Evolutionary conservation across 2,797 vertebrate species (phyloP).

Genomic region (Aplochiton taeniatus): DNA sequence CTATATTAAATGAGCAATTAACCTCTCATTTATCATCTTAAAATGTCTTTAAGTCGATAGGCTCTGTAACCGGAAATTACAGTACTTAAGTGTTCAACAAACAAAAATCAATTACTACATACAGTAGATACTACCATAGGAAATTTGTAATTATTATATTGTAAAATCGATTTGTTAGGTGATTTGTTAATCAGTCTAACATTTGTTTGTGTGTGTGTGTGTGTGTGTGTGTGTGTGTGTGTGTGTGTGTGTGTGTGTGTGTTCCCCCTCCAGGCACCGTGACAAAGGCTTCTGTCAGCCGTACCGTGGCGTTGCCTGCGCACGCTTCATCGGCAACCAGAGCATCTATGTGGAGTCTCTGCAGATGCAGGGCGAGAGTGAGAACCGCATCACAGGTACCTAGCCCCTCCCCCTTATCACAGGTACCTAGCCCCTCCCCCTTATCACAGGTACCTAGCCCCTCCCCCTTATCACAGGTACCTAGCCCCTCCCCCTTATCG

Average conservation of each 20-base stretch:
- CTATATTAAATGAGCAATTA: no score
- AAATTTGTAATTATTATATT: no score
- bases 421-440: slow-evolving; percentile 64
- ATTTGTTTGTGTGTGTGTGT: not conserved
- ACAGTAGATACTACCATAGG: no score
- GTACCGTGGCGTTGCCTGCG: slow-evolving; percentile 93
- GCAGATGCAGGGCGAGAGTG: slow-evolving; percentile 97
- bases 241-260: slow-evolving; percentile 7
- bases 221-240: slow-evolving; percentile 3
- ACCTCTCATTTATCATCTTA: no score
- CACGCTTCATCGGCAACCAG: slow-evolving; percentile 93
- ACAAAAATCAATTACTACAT: no score
- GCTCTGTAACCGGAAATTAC: no score
- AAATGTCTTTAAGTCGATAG: no score
- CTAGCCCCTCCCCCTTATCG: no score
- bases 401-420: slow-evolving; percentile 73
- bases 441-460: slow-evolving; percentile 83
- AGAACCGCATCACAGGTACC: slow-evolving; percentile 94
- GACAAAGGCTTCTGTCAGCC: slow-evolving; percentile 97
- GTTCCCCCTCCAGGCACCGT: slow-evolving; percentile 70
- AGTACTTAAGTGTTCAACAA: no score
- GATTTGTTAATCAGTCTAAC: no score
- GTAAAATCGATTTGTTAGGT: no score
- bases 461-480: slow-evolving; percentile 85
- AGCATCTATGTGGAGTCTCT: slow-evolving; percentile 97